Percentiles rank a stretch among this genome's conserved stretches.
phyloP scores from a whole-genome alignment of 2,888 invertebrate genomes.

The Drosophila trichaetosa region DNA sequence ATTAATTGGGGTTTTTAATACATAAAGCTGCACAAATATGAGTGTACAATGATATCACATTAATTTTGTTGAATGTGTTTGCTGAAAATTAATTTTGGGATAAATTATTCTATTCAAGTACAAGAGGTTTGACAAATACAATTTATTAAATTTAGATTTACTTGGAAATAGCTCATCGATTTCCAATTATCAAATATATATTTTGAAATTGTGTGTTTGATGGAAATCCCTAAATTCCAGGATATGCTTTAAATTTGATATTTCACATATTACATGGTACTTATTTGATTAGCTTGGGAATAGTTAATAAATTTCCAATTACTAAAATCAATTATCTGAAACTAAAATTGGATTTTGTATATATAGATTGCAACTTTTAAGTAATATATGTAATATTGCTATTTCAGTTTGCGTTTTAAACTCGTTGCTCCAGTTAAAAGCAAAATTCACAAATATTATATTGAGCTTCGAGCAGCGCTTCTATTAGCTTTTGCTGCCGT shows the following conservation, averaged over 20 bases:
- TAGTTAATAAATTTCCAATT: background rate
- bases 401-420: background rate
- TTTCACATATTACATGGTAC: background rate
- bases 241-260: background rate
- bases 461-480: slow-evolving; percentile 22
- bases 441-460: slow-evolving; percentile 6
- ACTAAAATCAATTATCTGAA: background rate
- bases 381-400: background rate
- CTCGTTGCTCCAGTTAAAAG: background rate
- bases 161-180: background rate
- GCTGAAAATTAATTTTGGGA: background rate
- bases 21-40: background rate
- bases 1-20: slow-evolving; percentile 67
- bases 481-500: slow-evolving; percentile 37
- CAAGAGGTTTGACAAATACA: background rate
- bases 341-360: background rate
- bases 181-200: background rate
- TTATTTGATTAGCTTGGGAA: background rate
- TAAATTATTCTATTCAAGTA: background rate
- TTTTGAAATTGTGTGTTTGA: background rate
- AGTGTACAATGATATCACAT: slow-evolving; percentile 7
- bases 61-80: background rate
- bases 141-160: background rate
- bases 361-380: background rate
- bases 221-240: background rate